Evolutionary conservation across 2,888 invertebrate genomes (phyloP).

Genomic region (Ophraella communa): DNA sequence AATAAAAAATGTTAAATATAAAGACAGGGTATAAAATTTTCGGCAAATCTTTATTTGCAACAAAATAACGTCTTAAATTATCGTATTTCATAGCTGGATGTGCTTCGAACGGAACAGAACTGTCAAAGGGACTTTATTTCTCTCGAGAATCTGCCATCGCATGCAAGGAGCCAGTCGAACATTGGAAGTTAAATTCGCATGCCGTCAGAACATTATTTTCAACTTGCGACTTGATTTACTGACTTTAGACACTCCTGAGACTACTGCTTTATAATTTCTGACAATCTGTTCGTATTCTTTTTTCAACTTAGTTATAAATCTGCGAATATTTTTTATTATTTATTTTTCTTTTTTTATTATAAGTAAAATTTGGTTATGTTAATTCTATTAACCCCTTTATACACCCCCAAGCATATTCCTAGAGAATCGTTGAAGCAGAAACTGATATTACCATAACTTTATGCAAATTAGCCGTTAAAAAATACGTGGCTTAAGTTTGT

Average conservation of each 20-base stretch:
- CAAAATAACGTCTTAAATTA: conserved; percentile 7
- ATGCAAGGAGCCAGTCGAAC: conserved; percentile 17
- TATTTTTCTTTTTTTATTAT: not conserved
- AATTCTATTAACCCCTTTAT: not conserved
- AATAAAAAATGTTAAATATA: not conserved
- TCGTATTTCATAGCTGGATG: conserved; percentile 10
- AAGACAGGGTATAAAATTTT: not conserved
- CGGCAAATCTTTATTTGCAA: not conserved
- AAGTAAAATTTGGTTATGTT: not conserved
- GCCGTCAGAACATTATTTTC: conserved; percentile 29
- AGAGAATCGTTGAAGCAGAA: conserved; percentile 20
- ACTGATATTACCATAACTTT: conserved; percentile 27
- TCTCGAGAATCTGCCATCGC: conserved; percentile 20
- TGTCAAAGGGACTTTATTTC: conserved; percentile 30
- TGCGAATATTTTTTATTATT: too few relatives aligned
- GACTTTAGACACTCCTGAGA: conserved; percentile 21
- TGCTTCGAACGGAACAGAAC: conserved; percentile 7
- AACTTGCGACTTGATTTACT: conserved; percentile 26
- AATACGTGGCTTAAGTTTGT: conserved; percentile 22
- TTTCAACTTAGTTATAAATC: too few relatives aligned
- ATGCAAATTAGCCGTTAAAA: conserved; percentile 26
- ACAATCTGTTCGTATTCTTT: conserved; percentile 8
- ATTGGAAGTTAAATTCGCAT: conserved; percentile 17
- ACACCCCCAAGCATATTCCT: conserved; percentile 3
- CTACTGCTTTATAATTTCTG: conserved; percentile 26